phyloP scores from a whole-genome alignment of 1,140 invertebrate species.

The Sinonovacula constricta region DNA sequence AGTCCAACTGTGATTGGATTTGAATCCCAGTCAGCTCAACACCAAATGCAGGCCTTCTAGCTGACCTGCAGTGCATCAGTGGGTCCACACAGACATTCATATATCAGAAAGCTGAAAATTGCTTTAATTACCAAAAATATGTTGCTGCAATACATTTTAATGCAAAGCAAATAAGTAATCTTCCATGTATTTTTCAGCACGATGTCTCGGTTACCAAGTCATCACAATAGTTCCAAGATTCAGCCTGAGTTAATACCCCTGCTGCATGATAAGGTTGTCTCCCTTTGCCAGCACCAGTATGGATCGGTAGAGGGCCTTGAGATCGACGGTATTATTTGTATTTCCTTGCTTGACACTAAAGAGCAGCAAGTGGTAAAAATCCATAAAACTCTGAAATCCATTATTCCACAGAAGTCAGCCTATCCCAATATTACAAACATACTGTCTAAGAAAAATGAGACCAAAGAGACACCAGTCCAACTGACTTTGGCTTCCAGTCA shows the following conservation, averaged over 20 bases:
- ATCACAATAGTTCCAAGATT: not conserved
- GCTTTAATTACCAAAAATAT: no score
- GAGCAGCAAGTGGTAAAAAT: slow-evolving; percentile 53
- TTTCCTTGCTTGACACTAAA: slow-evolving; percentile 36
- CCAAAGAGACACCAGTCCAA: not conserved
- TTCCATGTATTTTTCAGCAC: no score
- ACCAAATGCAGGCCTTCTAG: no score
- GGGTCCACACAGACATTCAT: no score
- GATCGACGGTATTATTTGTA: slow-evolving; percentile 50
- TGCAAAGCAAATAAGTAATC: no score
- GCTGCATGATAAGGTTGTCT: slow-evolving; percentile 45
- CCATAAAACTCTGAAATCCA: slow-evolving; percentile 45
- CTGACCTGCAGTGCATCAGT: no score
- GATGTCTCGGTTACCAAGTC: not conserved
- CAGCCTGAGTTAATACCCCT: slow-evolving; percentile 18
- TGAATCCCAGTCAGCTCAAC: no score
- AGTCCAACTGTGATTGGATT: no score
- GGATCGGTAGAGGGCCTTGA: slow-evolving; percentile 18
- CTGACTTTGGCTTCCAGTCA: no score
- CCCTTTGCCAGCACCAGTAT: slow-evolving; percentile 36
- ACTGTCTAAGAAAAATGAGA: slow-evolving; percentile 1
- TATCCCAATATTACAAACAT: not conserved
- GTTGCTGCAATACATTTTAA: no score
- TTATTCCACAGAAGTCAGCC: not conserved
- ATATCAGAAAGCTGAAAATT: no score